Conservation (phyloP, 2,888 invertebrate genomes). For the Tachina grossa region DNA sequence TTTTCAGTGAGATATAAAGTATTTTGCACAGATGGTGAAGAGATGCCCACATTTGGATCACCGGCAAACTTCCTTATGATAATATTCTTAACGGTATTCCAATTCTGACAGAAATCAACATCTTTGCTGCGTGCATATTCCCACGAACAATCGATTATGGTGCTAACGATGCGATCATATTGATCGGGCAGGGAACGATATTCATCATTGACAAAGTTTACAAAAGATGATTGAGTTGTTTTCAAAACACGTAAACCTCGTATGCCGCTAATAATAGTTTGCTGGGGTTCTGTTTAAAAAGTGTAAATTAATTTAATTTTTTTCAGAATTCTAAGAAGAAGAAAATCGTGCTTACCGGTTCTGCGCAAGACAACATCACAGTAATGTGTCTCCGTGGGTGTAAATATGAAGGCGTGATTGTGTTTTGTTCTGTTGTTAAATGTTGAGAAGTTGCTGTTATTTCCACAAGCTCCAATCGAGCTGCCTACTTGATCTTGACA, state of each 20-base stretch:
- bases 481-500: slow-evolving; percentile 83
- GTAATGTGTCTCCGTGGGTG: slow-evolving; percentile 87
- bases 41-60: slow-evolving; percentile 87
- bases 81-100: slow-evolving; percentile 88
- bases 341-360: slow-evolving; percentile 84
- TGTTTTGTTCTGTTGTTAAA: slow-evolving; percentile 83
- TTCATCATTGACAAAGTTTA: slow-evolving; percentile 90
- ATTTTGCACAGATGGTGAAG: slow-evolving; percentile 91
- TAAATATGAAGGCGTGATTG: slow-evolving; percentile 90
- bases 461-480: slow-evolving; percentile 74
- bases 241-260: slow-evolving; percentile 89
- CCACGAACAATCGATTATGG: slow-evolving; percentile 90
- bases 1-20: slow-evolving; percentile 89
- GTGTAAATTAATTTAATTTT: neutral
- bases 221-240: slow-evolving; percentile 91
- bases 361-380: slow-evolving; percentile 87
- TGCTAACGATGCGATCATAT: slow-evolving; percentile 89
- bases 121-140: slow-evolving; percentile 86
- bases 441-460: slow-evolving; percentile 71
- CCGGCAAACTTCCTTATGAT: slow-evolving; percentile 91
- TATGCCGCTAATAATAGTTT: slow-evolving; percentile 87
- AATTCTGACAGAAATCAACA: slow-evolving; percentile 88
- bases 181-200: slow-evolving; percentile 90
- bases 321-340: neutral
- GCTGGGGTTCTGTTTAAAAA: slow-evolving; percentile 82